phyloP scores from a whole-genome alignment of 2,888 invertebrate species.

The Aspidiotus rigidus region DNA sequence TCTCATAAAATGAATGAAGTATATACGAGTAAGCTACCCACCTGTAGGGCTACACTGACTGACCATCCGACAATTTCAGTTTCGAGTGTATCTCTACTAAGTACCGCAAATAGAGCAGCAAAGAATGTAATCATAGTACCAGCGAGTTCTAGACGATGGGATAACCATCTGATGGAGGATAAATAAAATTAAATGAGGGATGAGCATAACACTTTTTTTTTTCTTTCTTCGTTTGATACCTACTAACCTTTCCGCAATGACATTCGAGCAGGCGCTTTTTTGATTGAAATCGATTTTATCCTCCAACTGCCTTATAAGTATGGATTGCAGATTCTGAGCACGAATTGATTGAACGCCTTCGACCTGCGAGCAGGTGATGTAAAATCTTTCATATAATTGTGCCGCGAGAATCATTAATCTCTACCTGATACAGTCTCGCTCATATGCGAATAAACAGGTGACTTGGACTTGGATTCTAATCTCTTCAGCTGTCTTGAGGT shows the following conservation, averaged over 20 bases:
- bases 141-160: conserved; percentile 88
- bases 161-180: conserved; percentile 71
- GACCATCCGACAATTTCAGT: conserved; percentile 80
- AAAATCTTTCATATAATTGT: neutral
- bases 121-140: conserved; percentile 94
- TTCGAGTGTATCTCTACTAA: conserved; percentile 59
- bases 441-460: conserved; percentile 95
- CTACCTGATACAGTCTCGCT: conserved; percentile 75
- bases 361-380: neutral
- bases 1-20: too few relatives aligned
- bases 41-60: conserved; percentile 76
- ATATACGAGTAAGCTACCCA: conserved; percentile 44
- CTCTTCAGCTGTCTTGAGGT: conserved; percentile 89
- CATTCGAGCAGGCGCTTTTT: conserved; percentile 82
- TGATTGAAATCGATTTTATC: conserved; percentile 85
- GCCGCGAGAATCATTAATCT: neutral
- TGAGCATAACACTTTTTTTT: neutral
- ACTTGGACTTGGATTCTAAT: conserved; percentile 83
- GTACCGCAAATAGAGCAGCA: conserved; percentile 83
- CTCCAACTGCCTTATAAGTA: conserved; percentile 84
- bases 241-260: conserved; percentile 68
- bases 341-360: conserved; percentile 57
- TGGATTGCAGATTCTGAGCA: conserved; percentile 68
- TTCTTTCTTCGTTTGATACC: neutral
- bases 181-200: neutral